Evolutionary conservation across 2,888 invertebrate genomes (phyloP).

Genomic region (Megastigmus dorsalis): DNA sequence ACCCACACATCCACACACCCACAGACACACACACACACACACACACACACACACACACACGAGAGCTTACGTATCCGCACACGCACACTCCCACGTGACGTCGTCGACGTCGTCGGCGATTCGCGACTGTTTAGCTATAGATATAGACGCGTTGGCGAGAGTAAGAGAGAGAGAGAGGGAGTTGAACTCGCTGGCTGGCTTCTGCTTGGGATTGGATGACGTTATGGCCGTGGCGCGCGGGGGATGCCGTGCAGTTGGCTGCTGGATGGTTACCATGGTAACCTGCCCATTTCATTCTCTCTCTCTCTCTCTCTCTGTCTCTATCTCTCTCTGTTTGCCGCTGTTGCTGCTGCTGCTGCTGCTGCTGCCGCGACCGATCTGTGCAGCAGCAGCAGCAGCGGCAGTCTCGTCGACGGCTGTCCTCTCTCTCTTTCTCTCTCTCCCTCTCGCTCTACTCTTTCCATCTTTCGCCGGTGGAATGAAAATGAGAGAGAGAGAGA

Average conservation of each 20-base stretch:
- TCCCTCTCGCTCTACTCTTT: slow-evolving; percentile 31
- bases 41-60: not conserved
- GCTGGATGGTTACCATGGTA: slow-evolving; percentile 63
- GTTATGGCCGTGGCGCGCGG: slow-evolving; percentile 56
- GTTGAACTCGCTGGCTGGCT: slow-evolving; percentile 34
- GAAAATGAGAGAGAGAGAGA: slow-evolving; percentile 43
- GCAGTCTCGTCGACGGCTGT: slow-evolving; percentile 8
- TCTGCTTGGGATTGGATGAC: slow-evolving; percentile 56
- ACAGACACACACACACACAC: too few relatives aligned
- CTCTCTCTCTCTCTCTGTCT: not conserved
- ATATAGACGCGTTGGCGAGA: slow-evolving; percentile 1
- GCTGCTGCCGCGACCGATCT: slow-evolving; percentile 24
- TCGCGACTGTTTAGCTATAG: not conserved
- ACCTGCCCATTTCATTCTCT: slow-evolving; percentile 51
- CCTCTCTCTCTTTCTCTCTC: not conserved
- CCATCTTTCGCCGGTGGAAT: slow-evolving; percentile 43
- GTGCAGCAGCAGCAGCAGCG: slow-evolving; percentile 1
- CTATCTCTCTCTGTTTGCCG: slow-evolving; percentile 2
- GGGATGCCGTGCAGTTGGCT: slow-evolving; percentile 56
- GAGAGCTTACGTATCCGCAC: too few relatives aligned
- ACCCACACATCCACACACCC: not conserved
- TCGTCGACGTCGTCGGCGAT: not conserved
- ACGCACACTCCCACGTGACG: not conserved
- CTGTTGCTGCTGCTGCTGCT: slow-evolving; percentile 18
- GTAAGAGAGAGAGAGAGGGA: too few relatives aligned